Base-by-base conservation (phyloP, 2,113 vertebrate genomes). In the Larimichthys polyactis region DNA sequence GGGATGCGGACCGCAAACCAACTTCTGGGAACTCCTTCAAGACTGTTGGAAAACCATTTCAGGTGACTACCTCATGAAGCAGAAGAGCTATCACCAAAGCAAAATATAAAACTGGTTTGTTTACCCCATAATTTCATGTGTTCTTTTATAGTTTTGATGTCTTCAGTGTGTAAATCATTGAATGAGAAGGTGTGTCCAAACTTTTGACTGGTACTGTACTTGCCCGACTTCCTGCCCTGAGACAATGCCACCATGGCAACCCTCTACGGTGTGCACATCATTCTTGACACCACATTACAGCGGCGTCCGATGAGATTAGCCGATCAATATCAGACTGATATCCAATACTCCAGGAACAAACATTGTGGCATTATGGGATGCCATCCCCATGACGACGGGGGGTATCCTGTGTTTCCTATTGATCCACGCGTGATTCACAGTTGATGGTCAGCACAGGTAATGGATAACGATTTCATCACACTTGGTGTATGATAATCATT, bases 271-370 rank as follows among this genome's bases (percentile, higher is more conserved):
- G 57, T 12, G 12, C 22, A 11, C 44, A 40, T 63, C 5, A 15
- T 3, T 49, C 32, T 11, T 14, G 3, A 40, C 32, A 7, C 11
- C 54, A n/a, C 71, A 70, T 78, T 59, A 83, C 14, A 15, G 32
- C 12, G 2, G 16, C 3, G 74, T 79, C 75, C 11, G 11, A 24
- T 58, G 63, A 82, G 58, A 84, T 79, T 69, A 65, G 19, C 59
- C 19, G 0, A 89, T 91, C 92, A 70, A 90, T 90, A 84, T 51
- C 59, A 55, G 48, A 70, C 66, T 87, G 81, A 88, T 87, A 91
- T 81, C 74, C 51, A 11, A 87, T 57, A 63, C 72, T 57, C 24
- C 71, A n/a, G 79, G 81, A 81, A 75, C 81, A 85, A 82, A 57
- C 19, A 79, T 2, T 4, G 5, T n/a, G 49, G 55, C 32, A 62